phyloP scores from a whole-genome alignment of 2,888 invertebrate species.

The Abrostola tripartita region DNA sequence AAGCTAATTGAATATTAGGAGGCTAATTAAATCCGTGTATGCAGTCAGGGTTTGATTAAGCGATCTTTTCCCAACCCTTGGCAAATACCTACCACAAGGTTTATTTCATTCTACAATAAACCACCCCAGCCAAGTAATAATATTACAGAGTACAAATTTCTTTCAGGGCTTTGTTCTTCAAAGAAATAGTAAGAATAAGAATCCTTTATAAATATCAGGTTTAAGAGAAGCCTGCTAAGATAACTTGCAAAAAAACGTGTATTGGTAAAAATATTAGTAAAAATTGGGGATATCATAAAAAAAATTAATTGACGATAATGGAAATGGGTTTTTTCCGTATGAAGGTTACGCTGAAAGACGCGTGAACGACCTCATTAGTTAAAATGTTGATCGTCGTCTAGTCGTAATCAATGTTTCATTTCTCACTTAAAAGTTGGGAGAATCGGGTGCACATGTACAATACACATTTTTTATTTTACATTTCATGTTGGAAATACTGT shows the following conservation, averaged over 20 bases:
- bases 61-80: too few relatives aligned
- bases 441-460: conserved; percentile 1
- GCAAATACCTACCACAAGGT: background rate
- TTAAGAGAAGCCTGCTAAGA: background rate
- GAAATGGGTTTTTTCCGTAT: background rate
- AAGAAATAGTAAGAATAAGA: background rate
- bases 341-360: conserved; percentile 18
- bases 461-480: too few relatives aligned
- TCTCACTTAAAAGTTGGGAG: conserved; percentile 16
- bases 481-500: conserved; percentile 35
- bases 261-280: background rate
- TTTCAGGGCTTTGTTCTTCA: background rate
- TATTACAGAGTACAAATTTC: background rate
- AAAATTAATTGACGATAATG: background rate
- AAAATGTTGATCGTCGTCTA: conserved; percentile 6
- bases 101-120: background rate
- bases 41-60: too few relatives aligned
- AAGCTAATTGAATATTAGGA: too few relatives aligned
- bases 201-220: background rate
- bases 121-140: background rate
- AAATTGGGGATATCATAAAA: conserved; percentile 5
- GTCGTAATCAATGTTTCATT: conserved; percentile 19
- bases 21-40: too few relatives aligned
- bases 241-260: background rate
- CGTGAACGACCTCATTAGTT: conserved; percentile 24